Percentiles rank a stretch among this genome's conserved stretches.
Evolutionary conservation across 2,113 vertebrate genomes (phyloP).

Genomic region (Phycodurus eques): DNA sequence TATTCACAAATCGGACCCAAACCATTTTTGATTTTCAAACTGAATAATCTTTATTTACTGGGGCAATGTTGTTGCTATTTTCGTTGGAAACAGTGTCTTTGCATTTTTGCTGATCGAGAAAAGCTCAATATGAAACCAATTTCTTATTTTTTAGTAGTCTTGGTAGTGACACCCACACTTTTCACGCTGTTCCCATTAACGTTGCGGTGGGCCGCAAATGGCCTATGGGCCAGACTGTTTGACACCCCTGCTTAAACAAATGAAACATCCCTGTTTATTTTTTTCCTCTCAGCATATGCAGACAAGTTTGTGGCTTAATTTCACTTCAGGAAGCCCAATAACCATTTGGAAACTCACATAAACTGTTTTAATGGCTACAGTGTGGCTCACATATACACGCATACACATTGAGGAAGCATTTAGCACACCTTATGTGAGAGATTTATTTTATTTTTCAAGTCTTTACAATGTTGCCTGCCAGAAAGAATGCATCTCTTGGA

Average conservation of each 20-base stretch:
- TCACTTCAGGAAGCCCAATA: slow-evolving; percentile 3
- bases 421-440: slow-evolving; percentile 16
- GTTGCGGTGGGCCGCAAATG: neutral
- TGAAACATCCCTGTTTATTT: neutral
- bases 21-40: no score
- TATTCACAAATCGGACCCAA: no score
- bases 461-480: slow-evolving; percentile 31
- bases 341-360: neutral
- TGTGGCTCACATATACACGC: slow-evolving; percentile 34
- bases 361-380: neutral
- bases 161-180: no score
- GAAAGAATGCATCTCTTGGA: slow-evolving; percentile 47
- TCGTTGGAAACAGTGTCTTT: no score
- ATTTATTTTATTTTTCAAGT: slow-evolving; percentile 25
- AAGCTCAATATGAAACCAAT: no score
- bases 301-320: neutral
- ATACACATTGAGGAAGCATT: slow-evolving; percentile 3
- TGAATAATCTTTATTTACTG: no score
- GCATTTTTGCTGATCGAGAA: no score
- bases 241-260: neutral
- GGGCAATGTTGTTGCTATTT: no score
- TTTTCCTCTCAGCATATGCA: neutral
- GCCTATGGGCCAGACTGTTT: neutral
- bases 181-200: no score
- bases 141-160: no score